These are phyloP conservation scores for Ranitomeya imitator DNA, from an alignment of 2,113 vertebrate species.

Conservation along the genomic window DNA sequence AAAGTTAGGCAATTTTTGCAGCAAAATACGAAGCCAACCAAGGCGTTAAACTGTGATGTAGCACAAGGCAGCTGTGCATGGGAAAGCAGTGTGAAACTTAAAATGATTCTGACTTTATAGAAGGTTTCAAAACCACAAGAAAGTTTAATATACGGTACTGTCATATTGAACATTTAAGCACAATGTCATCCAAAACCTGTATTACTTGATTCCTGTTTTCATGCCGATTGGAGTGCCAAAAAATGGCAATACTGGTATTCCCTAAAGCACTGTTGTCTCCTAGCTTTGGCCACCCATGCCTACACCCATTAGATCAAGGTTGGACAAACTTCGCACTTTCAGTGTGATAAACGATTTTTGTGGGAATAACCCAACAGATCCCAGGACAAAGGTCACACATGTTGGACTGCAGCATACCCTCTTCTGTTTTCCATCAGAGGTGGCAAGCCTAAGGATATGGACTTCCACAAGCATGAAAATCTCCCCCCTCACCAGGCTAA, in stretches of 20 bases:
- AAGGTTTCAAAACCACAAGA: not conserved
- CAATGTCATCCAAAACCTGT: not conserved
- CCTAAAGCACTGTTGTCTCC: not conserved
- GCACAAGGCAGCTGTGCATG: not conserved
- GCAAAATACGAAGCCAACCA: not conserved
- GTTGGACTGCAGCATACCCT: not conserved
- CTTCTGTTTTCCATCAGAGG: not conserved
- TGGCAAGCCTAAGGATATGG: not conserved
- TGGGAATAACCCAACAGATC: not conserved
- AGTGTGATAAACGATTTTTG: not conserved
- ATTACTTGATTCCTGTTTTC: not conserved
- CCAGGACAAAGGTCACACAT: not conserved
- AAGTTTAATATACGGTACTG: not conserved
- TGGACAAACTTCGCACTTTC: not conserved
- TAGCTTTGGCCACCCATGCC: not conserved
- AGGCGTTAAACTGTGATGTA: conserved; percentile 20
- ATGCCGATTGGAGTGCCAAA: not conserved
- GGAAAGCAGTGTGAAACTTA: not conserved
- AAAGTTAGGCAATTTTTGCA: not conserved
- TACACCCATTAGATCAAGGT: not conserved
- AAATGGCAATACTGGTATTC: not conserved
- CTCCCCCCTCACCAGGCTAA: not conserved
- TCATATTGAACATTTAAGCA: not conserved
- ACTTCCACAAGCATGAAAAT: not conserved
- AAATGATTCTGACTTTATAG: not conserved